Evolutionary conservation across 2,797 vertebrate species (phyloP).

Genomic region (Malacoctenus gilli): DNA sequence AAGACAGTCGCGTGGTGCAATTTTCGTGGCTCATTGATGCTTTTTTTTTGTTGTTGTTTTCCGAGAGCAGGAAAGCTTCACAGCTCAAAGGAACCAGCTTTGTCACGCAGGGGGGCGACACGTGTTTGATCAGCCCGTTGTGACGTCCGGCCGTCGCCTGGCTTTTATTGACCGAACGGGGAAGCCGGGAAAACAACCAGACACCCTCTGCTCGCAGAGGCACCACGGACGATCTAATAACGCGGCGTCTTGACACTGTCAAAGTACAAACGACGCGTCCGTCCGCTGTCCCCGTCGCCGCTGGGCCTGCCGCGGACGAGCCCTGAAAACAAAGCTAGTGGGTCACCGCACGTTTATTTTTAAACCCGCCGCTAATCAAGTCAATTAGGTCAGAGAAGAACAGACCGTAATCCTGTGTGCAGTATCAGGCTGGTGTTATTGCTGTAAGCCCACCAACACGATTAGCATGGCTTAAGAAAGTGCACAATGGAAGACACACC

Average conservation of each 20-base stretch:
- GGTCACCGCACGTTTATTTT: conserved; percentile 78
- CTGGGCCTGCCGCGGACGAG: conserved; percentile 35
- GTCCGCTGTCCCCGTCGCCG: conserved; percentile 2
- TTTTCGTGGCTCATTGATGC: not conserved
- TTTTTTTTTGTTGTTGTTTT: not conserved
- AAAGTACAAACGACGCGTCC: too few relatives aligned
- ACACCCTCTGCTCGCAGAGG: not conserved
- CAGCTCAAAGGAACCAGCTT: not conserved
- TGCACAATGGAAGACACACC: conserved; percentile 39
- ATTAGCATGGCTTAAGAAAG: conserved; percentile 50
- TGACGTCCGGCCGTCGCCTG: not conserved
- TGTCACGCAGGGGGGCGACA: not conserved
- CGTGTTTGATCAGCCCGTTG: not conserved
- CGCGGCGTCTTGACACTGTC: conserved; percentile 2
- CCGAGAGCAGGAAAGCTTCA: not conserved
- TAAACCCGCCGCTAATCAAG: conserved; percentile 78
- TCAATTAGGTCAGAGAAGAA: conserved; percentile 80
- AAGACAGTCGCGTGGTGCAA: too few relatives aligned
- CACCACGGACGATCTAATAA: not conserved
- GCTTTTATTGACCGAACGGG: not conserved
- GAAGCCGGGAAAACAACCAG: not conserved
- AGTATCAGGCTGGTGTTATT: conserved; percentile 46
- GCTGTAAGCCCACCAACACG: conserved; percentile 55
- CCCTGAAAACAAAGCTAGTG: conserved; percentile 71
- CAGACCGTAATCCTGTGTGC: conserved; percentile 67